A percentile compares a stretch with the other conserved stretches of the same genome.
phyloP scores from a whole-genome alignment of 2,113 vertebrate species.

The Oryzias melastigma region DNA sequence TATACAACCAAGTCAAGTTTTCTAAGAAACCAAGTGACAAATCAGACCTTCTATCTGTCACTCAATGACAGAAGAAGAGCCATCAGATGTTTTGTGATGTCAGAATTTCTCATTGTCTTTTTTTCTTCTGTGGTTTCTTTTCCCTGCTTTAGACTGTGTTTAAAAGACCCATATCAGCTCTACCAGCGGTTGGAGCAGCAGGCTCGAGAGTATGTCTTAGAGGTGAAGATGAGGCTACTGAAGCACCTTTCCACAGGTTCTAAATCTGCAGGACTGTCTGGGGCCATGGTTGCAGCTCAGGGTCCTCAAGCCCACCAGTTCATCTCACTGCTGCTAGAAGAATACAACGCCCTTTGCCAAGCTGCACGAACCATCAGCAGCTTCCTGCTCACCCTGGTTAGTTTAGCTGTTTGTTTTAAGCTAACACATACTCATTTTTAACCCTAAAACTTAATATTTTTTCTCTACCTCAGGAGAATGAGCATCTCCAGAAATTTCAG shows the following conservation, averaged over 20 bases:
- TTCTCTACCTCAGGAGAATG: constrained; percentile 82
- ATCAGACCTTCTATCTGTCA: too few relatives aligned
- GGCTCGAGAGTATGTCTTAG: constrained; percentile 92
- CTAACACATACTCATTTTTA: background rate
- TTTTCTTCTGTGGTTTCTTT: background rate
- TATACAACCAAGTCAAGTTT: too few relatives aligned
- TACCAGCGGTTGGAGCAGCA: constrained; percentile 96
- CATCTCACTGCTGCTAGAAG: constrained; percentile 93
- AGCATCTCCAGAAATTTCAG: constrained; percentile 96
- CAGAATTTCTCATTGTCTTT: background rate
- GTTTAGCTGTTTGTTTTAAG: constrained; percentile 33
- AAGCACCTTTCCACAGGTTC: constrained; percentile 87
- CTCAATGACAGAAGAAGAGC: too few relatives aligned
- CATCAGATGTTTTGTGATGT: too few relatives aligned
- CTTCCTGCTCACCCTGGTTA: constrained; percentile 95
- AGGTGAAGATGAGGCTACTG: constrained; percentile 94
- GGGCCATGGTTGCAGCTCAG: constrained; percentile 73
- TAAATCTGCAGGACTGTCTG: constrained; percentile 67
- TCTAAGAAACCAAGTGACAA: too few relatives aligned
- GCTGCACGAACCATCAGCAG: constrained; percentile 94
- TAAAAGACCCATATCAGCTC: constrained; percentile 96
- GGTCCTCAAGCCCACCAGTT: constrained; percentile 95
- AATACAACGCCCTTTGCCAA: constrained; percentile 93
- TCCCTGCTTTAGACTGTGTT: constrained; percentile 82
- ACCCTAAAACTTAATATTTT: background rate